Evolutionary conservation across 64 coral and sea anemone species (phyloP).

Genomic region (Montipora efflorescens): DNA sequence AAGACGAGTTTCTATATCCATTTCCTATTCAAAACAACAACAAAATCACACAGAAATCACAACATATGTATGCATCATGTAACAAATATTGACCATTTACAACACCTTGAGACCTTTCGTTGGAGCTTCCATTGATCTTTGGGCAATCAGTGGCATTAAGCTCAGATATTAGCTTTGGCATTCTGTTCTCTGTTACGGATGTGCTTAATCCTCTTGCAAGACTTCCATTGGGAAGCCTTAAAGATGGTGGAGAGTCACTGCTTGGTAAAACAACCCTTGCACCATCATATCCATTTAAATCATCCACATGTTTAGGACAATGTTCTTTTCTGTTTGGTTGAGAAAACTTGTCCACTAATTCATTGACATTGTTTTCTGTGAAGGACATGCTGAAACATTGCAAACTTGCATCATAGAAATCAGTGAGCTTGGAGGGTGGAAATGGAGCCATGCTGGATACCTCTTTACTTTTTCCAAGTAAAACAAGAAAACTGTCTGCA

Average conservation of each 20-base stretch:
- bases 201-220: not conserved
- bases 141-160: not conserved
- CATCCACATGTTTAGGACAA: not conserved
- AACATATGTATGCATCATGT: too few species aligned
- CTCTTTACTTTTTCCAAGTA: slow-evolving; percentile 25
- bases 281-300: not conserved
- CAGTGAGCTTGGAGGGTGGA: not conserved
- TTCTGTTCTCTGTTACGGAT: not conserved
- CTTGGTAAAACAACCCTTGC: not conserved
- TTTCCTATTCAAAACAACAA: too few species aligned
- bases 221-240: slow-evolving; percentile 22
- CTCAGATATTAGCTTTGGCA: slow-evolving; percentile 8
- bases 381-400: not conserved
- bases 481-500: not conserved
- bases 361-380: not conserved
- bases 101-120: not conserved
- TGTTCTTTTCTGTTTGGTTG: not conserved
- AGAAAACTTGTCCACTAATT: not conserved
- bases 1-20: too few species aligned
- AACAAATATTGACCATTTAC: not conserved
- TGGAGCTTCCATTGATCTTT: not conserved
- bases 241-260: not conserved
- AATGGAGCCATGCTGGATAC: not conserved
- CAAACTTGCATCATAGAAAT: slow-evolving; percentile 9
- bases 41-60: too few species aligned